Evolutionary conservation across 2,113 vertebrate genomes (phyloP).

Genomic region (Poeciliopsis retropinna): DNA sequence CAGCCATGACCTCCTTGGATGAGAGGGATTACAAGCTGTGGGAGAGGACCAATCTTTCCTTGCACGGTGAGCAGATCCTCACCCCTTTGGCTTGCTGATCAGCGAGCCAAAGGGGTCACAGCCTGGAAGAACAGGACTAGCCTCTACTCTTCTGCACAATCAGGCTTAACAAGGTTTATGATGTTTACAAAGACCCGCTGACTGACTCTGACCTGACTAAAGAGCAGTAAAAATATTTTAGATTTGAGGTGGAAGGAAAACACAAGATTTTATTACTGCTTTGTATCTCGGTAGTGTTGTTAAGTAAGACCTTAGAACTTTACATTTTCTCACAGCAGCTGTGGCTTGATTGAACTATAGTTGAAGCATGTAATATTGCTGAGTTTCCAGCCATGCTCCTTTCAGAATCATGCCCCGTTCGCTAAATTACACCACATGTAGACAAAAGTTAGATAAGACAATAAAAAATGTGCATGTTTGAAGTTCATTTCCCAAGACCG

Average conservation of each 20-base stretch:
- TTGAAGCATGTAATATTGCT: neutral
- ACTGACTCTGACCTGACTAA: slow-evolving; percentile 7
- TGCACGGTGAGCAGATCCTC: slow-evolving; percentile 29
- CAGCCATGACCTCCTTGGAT: slow-evolving; percentile 54
- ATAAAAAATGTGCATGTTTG: neutral
- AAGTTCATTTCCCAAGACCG: slow-evolving; percentile 22
- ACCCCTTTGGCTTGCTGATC: no score
- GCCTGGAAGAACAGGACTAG: slow-evolving; percentile 8
- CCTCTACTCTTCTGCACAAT: slow-evolving; percentile 6
- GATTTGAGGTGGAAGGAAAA: neutral
- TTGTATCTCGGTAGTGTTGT: slow-evolving; percentile 3
- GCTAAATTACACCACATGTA: slow-evolving; percentile 49
- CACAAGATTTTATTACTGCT: neutral
- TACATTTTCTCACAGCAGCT: slow-evolving; percentile 1
- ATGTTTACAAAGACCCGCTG: slow-evolving; percentile 22
- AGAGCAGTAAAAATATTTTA: slow-evolving; percentile 11
- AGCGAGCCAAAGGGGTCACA: slow-evolving; percentile 29
- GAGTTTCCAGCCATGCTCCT: slow-evolving; percentile 3
- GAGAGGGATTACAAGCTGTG: slow-evolving; percentile 58
- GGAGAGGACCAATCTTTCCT: slow-evolving; percentile 44
- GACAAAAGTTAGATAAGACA: slow-evolving; percentile 38
- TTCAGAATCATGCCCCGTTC: slow-evolving; percentile 29
- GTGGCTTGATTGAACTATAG: slow-evolving; percentile 1
- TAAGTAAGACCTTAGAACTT: neutral
- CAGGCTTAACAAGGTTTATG: slow-evolving; percentile 18